Base-by-base conservation (phyloP, 2,113 vertebrate genomes). In the Zapornia atra region DNA sequence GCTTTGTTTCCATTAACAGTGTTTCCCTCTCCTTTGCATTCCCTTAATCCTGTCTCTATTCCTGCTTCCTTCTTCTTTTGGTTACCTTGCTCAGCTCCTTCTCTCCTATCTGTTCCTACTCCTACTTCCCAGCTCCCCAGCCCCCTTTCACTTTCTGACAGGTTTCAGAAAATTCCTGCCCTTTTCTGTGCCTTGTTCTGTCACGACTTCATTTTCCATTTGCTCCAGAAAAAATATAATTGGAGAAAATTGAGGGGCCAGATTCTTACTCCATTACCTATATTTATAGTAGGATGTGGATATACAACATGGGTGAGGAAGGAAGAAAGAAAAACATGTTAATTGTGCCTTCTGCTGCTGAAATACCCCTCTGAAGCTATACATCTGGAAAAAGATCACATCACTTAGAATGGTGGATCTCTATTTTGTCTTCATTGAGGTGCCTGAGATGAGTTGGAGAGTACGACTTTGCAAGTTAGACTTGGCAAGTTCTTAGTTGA, bases 301-400 rank as follows among this genome's bases (percentile, higher is more conserved):
- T 46, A 34, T 42, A 48, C 33, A 60, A 22, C 20, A 46, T 51
- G 26, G 48, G 17, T 48, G 71, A 70, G 34, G 54, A 73, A 77
- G 70, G 82, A 78, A 42, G 53, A 65, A 80, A 36, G 53, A 63
- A 88, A 85, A 63, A 18, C 91, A 40, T 90, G 70, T 91, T 96
- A 92, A 90, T 80, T 66, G 63, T 82, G 71, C 69, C 33, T 66
- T 54, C 91, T 96, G 93, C 89, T 92, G 44, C 81, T 88, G 84
- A 89, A 86, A 77, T 10, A 36, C 15, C n/a, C 56, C 44, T 44
- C 82, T 77, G 54, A 97, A 96, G 90, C 63, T 86, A 38, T 82
- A 38, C 68, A 29, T 54, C 54, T 60, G 63, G 95, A 82, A 96
- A 96, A 69, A 88, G 73, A 95, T 59, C 66, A 33, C 59, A 68